Evolutionary conservation across 2,888 invertebrate genomes (phyloP), one percentile per base, ranked within the genome.

Genomic region (Drosophila emarginata): DNA sequence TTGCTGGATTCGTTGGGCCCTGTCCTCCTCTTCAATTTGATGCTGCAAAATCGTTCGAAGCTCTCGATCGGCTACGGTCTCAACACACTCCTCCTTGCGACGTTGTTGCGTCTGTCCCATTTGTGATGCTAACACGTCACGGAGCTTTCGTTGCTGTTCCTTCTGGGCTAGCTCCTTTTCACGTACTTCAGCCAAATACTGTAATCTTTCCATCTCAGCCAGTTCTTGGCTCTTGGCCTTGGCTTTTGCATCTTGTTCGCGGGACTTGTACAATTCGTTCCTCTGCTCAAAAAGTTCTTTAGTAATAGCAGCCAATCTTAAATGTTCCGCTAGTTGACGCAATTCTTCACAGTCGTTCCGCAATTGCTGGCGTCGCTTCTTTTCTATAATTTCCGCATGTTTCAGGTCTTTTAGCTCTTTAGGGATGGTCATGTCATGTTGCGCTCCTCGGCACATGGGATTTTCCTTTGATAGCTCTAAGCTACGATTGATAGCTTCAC

Each of bases 221-320:
- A 74, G 70, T 14, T 81, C 39, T 11, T 72, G 56, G 4, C 67
- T 70, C 7, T 56, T 12, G 1, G 53, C 61, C 12, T 74, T 65
- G 4, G 56, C 67, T 9, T 63, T 66, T 5, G 67, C 69, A 0
- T 68, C 66, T 50, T 80, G 6, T 21, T 71, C 59, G 2, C 69
- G 69, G 1, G 4, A 36, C 50, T n/a, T 57, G 4, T 61, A 53
- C 7, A 56, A 40, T 11, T 70, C 61, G 0, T 4, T 15, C 14
- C 81, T 62, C 2, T 68, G 60, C 5, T 81, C 78, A 0, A 72
- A 51, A 1, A 81, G 60, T 1, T 80, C 80, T 39, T 78, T 78
- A 2, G 81, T 77, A 26, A 87, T 92, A 83, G 95, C 95, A 0
- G 95, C 95, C 37, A 93, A 91, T 66, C 94, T 93, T 57, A 96